Base-by-base conservation (phyloP, 2,113 vertebrate genomes). In the Butastur rufipennis region DNA sequence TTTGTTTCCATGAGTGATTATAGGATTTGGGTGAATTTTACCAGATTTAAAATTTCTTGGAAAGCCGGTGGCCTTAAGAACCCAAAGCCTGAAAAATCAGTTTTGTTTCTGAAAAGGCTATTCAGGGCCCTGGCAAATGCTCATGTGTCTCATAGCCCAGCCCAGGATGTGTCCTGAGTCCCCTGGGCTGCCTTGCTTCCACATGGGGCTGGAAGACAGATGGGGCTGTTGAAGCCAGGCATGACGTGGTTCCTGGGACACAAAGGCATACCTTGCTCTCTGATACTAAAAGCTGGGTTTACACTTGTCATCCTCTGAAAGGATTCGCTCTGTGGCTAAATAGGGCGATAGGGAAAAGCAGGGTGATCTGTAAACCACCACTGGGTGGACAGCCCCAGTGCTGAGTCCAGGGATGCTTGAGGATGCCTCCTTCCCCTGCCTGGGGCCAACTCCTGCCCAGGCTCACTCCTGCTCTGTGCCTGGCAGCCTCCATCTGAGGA, bases 31-130 rank as follows among this genome's bases (percentile, higher is more conserved):
- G 67, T 73, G 86, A 90, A 56, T 95, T 95, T 82, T 85, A 56
- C 22, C 3, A 25, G 86, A 91, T 95, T 96, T 75, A 68, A 67
- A 55, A 68, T 75, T 95, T 97, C 94, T 96, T 96, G 95, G 96
- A 96, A 96, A 93, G 86, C 89, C 52, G 56, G 22, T 13, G 23
- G 29, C 16, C 19, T 75, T 61, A 67, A 53, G 68, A 92, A 59
- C 3, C 5, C 23, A 61, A 68, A 83, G 52, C 38, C 43, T 90
- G n/a, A 74, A 78, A 74, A 59, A 73, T 50, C 4, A 48, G 2
- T 42, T 77, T 56, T 5, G 1, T 53, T 92, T 88, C 75, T 78
- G 70, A 58, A 77, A 45, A 86, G 5, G 31, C 12, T 15, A 12
- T 32, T 77, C 17, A 32, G 47, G 16, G 18, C 20, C 38, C 22